phyloP scores from a whole-genome alignment of 2,888 invertebrate species.

The Blastobasis lacticolella region DNA sequence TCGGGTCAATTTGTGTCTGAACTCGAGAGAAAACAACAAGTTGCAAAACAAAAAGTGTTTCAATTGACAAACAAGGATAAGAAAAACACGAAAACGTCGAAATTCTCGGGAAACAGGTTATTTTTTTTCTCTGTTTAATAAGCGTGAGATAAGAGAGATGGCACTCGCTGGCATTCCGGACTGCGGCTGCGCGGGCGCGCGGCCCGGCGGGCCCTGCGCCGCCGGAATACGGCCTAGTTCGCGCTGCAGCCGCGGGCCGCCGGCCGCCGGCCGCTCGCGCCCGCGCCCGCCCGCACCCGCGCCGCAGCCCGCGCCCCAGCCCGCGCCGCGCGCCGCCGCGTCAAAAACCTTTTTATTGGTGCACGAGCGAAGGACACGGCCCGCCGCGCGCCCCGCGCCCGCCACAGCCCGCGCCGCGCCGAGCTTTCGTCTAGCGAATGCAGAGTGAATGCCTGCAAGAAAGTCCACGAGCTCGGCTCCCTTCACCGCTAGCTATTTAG shows the following conservation, averaged over 20 bases:
- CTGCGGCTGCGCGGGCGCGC: conserved; percentile 1
- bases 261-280: conserved; percentile 32
- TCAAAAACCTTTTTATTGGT: conserved; percentile 51
- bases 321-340: conserved; percentile 21
- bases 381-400: conserved; percentile 14
- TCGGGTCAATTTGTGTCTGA: too few species aligned
- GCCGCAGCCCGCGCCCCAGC: not conserved
- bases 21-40: too few species aligned
- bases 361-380: conserved; percentile 35
- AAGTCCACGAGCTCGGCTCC: not conserved
- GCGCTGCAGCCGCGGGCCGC: conserved; percentile 14
- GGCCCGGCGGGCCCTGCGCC: too few species aligned
- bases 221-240: conserved; percentile 22
- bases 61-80: conserved; percentile 3
- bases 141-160: conserved; percentile 6
- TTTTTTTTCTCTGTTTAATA: conserved; percentile 7
- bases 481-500: not conserved
- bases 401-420: too few species aligned
- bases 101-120: conserved; percentile 9
- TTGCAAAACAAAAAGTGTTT: not conserved
- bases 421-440: conserved; percentile 8
- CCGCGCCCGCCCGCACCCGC: not conserved
- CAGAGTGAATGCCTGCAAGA: conserved; percentile 3
- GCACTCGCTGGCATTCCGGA: not conserved
- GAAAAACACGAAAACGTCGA: conserved; percentile 7